Evolutionary conservation across 2,113 vertebrate genomes (phyloP), one percentile per base, ranked within the genome.

Genomic region (Panthera leo): DNA sequence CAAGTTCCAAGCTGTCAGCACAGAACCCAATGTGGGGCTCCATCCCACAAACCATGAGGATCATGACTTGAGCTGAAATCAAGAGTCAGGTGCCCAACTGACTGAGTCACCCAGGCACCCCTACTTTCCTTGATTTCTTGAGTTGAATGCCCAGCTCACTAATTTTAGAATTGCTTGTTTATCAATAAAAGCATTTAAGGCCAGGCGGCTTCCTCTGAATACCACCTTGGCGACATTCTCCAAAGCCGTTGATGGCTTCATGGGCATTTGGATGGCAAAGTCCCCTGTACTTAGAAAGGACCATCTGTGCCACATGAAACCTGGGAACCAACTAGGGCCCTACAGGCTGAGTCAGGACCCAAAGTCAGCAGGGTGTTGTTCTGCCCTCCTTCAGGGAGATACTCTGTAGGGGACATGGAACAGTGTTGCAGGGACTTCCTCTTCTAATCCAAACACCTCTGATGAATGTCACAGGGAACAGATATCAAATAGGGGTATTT

Each of bases 131-230:
- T 45, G 45, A 48, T 36, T 82, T 84, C 51, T 89, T 86, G 25
- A 89, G 73, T 70, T 79, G 85, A 92, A 71, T 4, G 48, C 45
- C 53, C 39, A 75, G 18, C 25, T 18, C 11, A 27, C 5, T 94
- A 55, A n/a, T 55, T 96, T 84, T 48, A 29, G n/a, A 94, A 39
- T 61, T 58, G 48, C 48, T 68, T 87, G 5, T 55, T 91, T 91
- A 51, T 58, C 84, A 80, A 27, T 27, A 82, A 61, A 63, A 58
- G n/a, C 71, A 16, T 31, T 51, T 21, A 68, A 29, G 45, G 63
- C 8, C 42, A 84, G 11, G 53, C 14, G 14, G 79, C 83, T 87
- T 83, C 63, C 55, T 73, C 45, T 7, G 16, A 67, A 36, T n/a
- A 45, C 21, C 61, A 29, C 36, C 25, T 61, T 51, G 80, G 75